These are phyloP conservation scores for Melanchra persicariae DNA, from an alignment of 2,888 invertebrate genomes.

Conservation along the genomic window DNA sequence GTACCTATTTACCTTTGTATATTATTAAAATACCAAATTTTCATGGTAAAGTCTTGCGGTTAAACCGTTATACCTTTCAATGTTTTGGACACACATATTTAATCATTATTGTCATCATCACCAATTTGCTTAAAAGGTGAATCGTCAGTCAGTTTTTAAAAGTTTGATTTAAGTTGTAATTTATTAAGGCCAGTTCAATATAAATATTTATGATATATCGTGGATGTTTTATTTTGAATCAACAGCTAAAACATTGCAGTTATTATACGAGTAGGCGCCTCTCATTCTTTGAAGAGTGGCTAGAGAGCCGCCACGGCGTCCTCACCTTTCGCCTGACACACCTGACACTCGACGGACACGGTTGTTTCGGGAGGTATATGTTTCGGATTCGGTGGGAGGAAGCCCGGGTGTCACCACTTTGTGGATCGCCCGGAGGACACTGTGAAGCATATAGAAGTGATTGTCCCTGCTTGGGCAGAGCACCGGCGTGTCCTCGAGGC, in stretches of 20 bases:
- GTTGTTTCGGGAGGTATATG: too few relatives aligned
- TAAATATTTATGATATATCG: slow-evolving; percentile 80
- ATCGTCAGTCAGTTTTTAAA: slow-evolving; percentile 77
- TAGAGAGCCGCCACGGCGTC: too few relatives aligned
- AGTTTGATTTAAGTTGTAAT: slow-evolving; percentile 79
- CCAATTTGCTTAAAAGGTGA: slow-evolving; percentile 58
- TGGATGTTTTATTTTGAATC: slow-evolving; percentile 60
- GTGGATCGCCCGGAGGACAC: too few relatives aligned
- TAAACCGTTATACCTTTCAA: slow-evolving; percentile 71
- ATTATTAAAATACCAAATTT: slow-evolving; percentile 64
- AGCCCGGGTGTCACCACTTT: too few relatives aligned
- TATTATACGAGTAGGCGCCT: slow-evolving; percentile 4
- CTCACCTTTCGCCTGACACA: too few relatives aligned
- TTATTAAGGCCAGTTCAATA: slow-evolving; percentile 86
- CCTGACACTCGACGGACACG: too few relatives aligned
- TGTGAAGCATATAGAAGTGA: too few relatives aligned
- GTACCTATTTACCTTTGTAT: slow-evolving; percentile 55
- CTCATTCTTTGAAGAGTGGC: too few relatives aligned
- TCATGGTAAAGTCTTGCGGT: slow-evolving; percentile 70
- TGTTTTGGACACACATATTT: slow-evolving; percentile 50
- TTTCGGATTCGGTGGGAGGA: too few relatives aligned
- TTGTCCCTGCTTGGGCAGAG: too few relatives aligned
- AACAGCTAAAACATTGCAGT: neutral
- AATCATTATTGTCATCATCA: slow-evolving; percentile 47
- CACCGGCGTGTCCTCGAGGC: too few relatives aligned